A percentile compares a stretch with the other conserved stretches of the same genome.
Conservation (phyloP, 2,888 invertebrate species). For the Cataglyphis altisquamis region DNA sequence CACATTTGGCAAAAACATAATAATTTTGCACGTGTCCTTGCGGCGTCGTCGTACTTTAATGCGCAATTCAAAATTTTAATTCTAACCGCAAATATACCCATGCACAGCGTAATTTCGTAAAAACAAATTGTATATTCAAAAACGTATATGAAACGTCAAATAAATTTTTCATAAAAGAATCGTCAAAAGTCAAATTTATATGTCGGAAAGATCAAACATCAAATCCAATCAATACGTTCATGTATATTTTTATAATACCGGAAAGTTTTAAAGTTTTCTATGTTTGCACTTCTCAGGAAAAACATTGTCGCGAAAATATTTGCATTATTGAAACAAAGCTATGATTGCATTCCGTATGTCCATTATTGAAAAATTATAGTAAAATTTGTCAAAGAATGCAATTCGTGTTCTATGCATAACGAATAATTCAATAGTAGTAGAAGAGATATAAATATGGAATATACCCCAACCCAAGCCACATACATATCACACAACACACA, state of each 20-base stretch:
- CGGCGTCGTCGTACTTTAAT: not conserved
- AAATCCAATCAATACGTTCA: not conserved
- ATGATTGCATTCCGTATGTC: not conserved
- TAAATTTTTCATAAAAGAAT: not conserved
- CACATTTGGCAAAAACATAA: not conserved
- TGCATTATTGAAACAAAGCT: not conserved
- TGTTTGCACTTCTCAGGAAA: not conserved
- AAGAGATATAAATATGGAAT: constrained; percentile 25
- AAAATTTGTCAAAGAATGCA: constrained; percentile 14
- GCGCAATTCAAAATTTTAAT: constrained; percentile 14
- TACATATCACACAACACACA: too few relatives aligned
- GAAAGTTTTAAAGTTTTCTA: constrained; percentile 1
- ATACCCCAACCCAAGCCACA: not conserved
- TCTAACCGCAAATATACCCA: not conserved
- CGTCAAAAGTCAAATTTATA: constrained; percentile 1
- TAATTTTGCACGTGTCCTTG: constrained; percentile 19
- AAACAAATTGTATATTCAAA: not conserved
- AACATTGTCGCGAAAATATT: constrained; percentile 3
- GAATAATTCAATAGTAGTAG: constrained; percentile 3
- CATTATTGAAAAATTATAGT: not conserved
- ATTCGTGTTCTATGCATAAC: not conserved
- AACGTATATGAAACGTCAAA: not conserved
- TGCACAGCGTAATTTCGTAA: not conserved
- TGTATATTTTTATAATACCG: not conserved
- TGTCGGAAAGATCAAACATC: not conserved